These are phyloP conservation scores for Sterrhoptilus dennistouni DNA, from an alignment of 2,113 vertebrate genomes.

Conservation along the genomic window DNA sequence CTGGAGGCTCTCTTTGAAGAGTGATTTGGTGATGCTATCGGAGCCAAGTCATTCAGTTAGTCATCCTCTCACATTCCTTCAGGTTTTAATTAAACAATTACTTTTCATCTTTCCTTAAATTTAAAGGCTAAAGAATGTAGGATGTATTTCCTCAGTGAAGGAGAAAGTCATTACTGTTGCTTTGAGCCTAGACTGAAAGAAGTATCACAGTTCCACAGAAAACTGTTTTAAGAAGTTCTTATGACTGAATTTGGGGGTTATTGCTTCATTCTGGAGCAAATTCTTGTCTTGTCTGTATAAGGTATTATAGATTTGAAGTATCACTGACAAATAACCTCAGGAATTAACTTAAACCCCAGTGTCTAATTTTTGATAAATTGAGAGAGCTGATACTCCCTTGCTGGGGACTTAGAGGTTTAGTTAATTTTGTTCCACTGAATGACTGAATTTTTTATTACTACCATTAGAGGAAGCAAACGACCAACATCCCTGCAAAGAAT, in stretches of 20 bases:
- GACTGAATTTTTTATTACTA: background rate
- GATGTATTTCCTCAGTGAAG: background rate
- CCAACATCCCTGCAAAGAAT: background rate
- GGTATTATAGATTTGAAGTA: background rate
- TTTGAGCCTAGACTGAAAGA: background rate
- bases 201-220: background rate
- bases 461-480: background rate
- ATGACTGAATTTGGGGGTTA: background rate
- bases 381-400: background rate
- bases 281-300: background rate
- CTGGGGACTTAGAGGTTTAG: background rate
- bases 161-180: background rate
- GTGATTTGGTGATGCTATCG: background rate
- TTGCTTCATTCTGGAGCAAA: background rate
- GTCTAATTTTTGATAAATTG: background rate
- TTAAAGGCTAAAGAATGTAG: constrained; percentile 1
- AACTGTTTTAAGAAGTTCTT: background rate
- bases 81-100: constrained; percentile 21
- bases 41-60: background rate
- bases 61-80: background rate
- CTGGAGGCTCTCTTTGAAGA: background rate
- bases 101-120: constrained; percentile 16
- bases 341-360: background rate
- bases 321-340: background rate
- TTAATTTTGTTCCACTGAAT: background rate